Percentiles rank a stretch among this genome's conserved stretches.
phyloP scores from a whole-genome alignment of 2,113 vertebrate genomes.

The Melanerpes aurifrons region DNA sequence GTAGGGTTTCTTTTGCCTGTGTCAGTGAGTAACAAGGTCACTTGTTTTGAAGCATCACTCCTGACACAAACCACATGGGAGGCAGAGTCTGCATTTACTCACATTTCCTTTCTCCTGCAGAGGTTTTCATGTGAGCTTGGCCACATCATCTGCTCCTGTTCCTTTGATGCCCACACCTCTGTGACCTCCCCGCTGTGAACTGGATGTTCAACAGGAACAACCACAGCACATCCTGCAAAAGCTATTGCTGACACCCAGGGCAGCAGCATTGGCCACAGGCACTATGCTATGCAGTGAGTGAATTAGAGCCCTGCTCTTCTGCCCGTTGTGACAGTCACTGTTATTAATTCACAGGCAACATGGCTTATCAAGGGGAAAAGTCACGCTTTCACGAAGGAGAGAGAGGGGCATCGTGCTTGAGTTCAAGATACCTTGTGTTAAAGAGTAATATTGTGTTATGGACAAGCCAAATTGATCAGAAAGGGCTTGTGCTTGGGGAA shows the following conservation, averaged over 20 bases:
- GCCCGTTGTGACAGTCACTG: not conserved
- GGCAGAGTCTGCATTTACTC: not conserved
- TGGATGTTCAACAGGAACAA: not conserved
- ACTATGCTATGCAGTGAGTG: rapidly evolving
- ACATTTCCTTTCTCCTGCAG: not conserved
- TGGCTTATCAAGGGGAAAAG: not conserved
- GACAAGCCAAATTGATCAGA: not conserved
- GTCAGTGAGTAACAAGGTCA: not conserved
- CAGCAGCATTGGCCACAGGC: not conserved
- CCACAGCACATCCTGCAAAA: not conserved
- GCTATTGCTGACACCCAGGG: not conserved
- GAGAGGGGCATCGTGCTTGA: not conserved
- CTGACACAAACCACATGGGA: not conserved
- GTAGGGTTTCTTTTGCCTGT: not conserved
- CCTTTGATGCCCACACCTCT: not conserved
- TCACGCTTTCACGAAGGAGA: not conserved
- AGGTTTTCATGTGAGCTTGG: not conserved
- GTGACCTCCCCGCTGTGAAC: not conserved
- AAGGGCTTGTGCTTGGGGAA: not conserved
- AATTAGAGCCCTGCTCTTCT: not conserved
- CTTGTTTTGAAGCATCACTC: not conserved
- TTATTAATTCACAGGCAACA: not conserved
- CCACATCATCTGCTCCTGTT: not conserved
- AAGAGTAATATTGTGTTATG: not conserved
- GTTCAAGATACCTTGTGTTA: not conserved